A percentile compares a stretch with the other conserved stretches of the same genome.
Evolutionary conservation across 2,797 vertebrate species (phyloP).

Genomic region (Miichthys miiuy): DNA sequence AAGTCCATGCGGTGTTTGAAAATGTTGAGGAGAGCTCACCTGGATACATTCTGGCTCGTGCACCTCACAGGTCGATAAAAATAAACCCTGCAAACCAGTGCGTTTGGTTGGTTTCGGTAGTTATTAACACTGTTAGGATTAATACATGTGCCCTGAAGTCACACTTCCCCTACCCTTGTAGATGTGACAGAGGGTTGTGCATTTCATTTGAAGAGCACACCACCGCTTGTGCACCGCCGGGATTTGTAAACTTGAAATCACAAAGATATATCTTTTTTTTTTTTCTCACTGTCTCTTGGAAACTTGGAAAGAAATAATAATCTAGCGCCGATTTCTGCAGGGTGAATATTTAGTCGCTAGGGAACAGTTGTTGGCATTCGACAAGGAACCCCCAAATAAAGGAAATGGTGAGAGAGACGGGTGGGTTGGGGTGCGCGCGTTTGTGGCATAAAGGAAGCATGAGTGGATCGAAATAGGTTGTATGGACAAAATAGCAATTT

Average conservation of each 20-base stretch:
- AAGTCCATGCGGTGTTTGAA: background rate
- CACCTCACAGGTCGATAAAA: background rate
- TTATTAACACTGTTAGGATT: conserved; percentile 43
- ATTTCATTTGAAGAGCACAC: conserved; percentile 48
- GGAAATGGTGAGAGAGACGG: conserved; percentile 52
- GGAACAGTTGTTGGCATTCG: conserved; percentile 83
- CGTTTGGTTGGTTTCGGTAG: conserved; percentile 6
- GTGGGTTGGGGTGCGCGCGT: conserved; percentile 21
- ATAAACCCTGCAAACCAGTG: background rate
- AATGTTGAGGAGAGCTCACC: background rate
- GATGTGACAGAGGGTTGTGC: conserved; percentile 36
- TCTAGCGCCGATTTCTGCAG: conserved; percentile 72
- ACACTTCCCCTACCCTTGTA: conserved; percentile 10
- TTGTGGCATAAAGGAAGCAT: conserved; percentile 56
- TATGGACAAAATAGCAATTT: conserved; percentile 71
- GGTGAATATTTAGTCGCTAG: conserved; percentile 85
- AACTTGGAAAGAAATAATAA: conserved; percentile 77
- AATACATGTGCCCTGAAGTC: conserved; percentile 31
- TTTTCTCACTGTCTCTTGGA: conserved; percentile 41
- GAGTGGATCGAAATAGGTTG: conserved; percentile 58
- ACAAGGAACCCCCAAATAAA: conserved; percentile 69
- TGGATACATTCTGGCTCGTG: background rate
- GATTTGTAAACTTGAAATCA: conserved; percentile 76
- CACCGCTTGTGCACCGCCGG: conserved; percentile 47
- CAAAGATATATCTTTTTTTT: conserved; percentile 46